Base-by-base conservation (phyloP, 2,888 invertebrate genomes). In the Hetaerina titia region DNA sequence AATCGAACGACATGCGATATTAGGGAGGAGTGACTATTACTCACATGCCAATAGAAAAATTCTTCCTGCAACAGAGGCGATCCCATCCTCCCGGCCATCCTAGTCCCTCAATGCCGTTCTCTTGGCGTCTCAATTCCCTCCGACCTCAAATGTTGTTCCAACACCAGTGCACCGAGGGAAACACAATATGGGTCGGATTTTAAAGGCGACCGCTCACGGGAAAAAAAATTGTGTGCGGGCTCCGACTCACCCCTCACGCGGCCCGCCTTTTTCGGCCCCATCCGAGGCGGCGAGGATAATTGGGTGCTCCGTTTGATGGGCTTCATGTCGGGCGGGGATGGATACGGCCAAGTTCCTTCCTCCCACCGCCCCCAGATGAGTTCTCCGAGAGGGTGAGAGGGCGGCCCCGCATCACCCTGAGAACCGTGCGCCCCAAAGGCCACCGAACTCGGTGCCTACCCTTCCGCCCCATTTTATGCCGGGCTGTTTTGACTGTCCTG, bases 71-170 rank as follows among this genome's bases (percentile, higher is more conserved):
- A 74, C 9, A 7, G 69, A 11, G 7, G 25, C 9, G 13, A 25
- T 19, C 19, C 13, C 8, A 74, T 74, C 81, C 31, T 31, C 5
- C 45, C 25, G 31, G 4, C 81, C 81, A 31, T 81, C 81, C 2
- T 31, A 69, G 19, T 31, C 31, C 31, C 13, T 81, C 13, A 11
- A 31, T 31, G 81, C 31, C 11, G 81, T 7, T 17, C 81, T 31
- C 13, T n/a, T 11, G 45, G 81, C 81, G 31, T 81, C 81, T 81
- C 81, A 31, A 81, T 81, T 81, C 31, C 81, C 31, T 13, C 31
- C 31, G 81, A 81, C 81, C 81, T 81, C 81, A 81, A 81, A 81
- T 81, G 81, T 81, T 81, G 81, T 81, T 81, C 81, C 81, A 81
- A 81, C 81, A 81, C 81, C 81, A 13, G 81, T 6, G 31, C 31